Evolutionary conservation across 1,140 invertebrate species (phyloP).

Genomic region (Globodera rostochiensis): DNA sequence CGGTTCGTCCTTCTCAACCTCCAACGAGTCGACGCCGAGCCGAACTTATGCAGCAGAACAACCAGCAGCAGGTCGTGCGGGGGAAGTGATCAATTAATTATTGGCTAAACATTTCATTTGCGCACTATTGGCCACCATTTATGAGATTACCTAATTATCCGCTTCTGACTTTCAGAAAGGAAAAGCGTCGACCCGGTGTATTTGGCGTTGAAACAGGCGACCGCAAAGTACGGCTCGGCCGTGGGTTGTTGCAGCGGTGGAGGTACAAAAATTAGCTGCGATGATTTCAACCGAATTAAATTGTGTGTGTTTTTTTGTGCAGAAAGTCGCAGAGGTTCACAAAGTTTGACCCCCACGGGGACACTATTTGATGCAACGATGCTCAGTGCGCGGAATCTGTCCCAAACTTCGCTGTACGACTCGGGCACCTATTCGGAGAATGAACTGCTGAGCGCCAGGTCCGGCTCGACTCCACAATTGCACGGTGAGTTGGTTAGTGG

Average conservation of each 20-base stretch:
- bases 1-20: slow-evolving; percentile 3
- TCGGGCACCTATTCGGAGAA: slow-evolving; percentile 42
- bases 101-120: too few species aligned
- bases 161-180: too few species aligned
- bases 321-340: slow-evolving; percentile 31
- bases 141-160: too few species aligned
- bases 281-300: background rate
- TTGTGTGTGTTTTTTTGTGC: background rate
- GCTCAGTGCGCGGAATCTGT: slow-evolving; percentile 61
- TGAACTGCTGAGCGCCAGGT: slow-evolving; percentile 28
- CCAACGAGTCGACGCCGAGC: slow-evolving; percentile 47
- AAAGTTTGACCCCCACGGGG: background rate
- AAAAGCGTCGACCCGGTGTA: slow-evolving; percentile 58
- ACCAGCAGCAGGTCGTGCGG: background rate
- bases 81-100: too few species aligned
- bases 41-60: background rate
- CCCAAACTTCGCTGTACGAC: slow-evolving; percentile 63
- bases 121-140: too few species aligned
- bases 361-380: background rate
- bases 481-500: slow-evolving; percentile 38
- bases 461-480: slow-evolving; percentile 57
- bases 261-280: background rate
- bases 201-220: slow-evolving; percentile 63
- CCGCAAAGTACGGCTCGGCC: slow-evolving; percentile 48
- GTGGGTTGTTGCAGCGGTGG: slow-evolving; percentile 21